A percentile compares a stretch with the other conserved stretches of the same genome.
Conservation (phyloP, 1,140 invertebrate species). For the Polyergus mexicanus region DNA sequence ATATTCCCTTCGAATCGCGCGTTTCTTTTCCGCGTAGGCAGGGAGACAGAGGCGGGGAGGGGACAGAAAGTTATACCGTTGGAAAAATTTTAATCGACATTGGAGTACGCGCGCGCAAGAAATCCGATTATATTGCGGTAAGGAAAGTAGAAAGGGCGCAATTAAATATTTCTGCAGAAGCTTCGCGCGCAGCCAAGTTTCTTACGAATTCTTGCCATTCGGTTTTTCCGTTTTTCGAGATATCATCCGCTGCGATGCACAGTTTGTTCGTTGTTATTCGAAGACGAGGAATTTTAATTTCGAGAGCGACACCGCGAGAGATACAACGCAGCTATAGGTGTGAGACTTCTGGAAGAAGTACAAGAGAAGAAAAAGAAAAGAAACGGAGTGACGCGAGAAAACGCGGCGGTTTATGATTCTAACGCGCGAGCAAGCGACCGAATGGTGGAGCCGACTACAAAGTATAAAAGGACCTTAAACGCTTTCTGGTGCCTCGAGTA, state of each 20-base stretch:
- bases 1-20: not conserved
- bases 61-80: conserved; percentile 18
- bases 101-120: conserved; percentile 2
- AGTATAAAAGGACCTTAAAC: conserved; percentile 73
- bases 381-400: not conserved
- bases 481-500: conserved; percentile 69
- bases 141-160: conserved; percentile 23
- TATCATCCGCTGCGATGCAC: conserved; percentile 15
- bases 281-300: conserved; percentile 54
- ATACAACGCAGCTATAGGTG: not conserved
- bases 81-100: conserved; percentile 47
- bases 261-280: conserved; percentile 40
- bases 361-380: not conserved
- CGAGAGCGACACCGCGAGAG: conserved; percentile 22
- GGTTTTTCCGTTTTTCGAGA: conserved; percentile 2
- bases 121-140: conserved; percentile 10
- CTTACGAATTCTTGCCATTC: conserved; percentile 34
- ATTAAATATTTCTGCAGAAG: conserved; percentile 49
- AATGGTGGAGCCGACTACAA: conserved; percentile 62
- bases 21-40: not conserved
- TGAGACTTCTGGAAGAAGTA: not conserved
- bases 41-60: no score
- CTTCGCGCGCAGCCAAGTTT: conserved; percentile 11
- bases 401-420: conserved; percentile 59
- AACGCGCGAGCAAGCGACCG: conserved; percentile 72